Evolutionary conservation across 2,888 invertebrate species (phyloP).

Genomic region (Epicampocera succincta): DNA sequence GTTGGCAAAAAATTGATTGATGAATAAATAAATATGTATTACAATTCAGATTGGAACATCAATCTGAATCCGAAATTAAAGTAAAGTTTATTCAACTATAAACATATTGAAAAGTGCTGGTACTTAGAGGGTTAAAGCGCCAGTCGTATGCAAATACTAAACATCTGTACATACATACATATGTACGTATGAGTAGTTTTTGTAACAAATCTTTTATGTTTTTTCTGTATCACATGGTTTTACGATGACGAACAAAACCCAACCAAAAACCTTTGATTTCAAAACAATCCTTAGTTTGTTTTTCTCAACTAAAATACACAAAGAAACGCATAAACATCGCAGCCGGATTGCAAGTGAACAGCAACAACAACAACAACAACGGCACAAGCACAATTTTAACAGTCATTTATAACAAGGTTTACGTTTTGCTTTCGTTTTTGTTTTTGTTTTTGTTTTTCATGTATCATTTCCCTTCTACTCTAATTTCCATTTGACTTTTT

Average conservation of each 20-base stretch:
- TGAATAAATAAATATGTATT: too few relatives aligned
- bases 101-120: not conserved
- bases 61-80: too few relatives aligned
- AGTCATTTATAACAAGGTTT: slow-evolving; percentile 67
- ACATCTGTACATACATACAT: not conserved
- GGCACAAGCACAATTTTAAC: slow-evolving; percentile 59
- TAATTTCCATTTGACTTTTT: slow-evolving; percentile 78
- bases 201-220: slow-evolving; percentile 49
- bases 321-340: slow-evolving; percentile 47
- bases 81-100: not conserved
- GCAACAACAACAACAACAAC: not conserved
- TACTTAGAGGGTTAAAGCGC: slow-evolving; percentile 35
- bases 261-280: slow-evolving; percentile 74
- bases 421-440: too few relatives aligned
- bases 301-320: slow-evolving; percentile 51
- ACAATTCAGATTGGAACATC: too few relatives aligned
- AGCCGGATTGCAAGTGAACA: slow-evolving; percentile 43
- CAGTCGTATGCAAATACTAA: slow-evolving; percentile 28
- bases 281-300: slow-evolving; percentile 77
- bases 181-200: slow-evolving; percentile 35
- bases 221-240: slow-evolving; percentile 12
- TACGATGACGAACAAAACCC: slow-evolving; percentile 77
- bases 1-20: too few relatives aligned
- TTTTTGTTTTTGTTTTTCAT: slow-evolving; percentile 63
- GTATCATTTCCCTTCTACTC: slow-evolving; percentile 68